Evolutionary conservation across 2,113 vertebrate genomes (phyloP).

Genomic region (Chinchilla lanigera): DNA sequence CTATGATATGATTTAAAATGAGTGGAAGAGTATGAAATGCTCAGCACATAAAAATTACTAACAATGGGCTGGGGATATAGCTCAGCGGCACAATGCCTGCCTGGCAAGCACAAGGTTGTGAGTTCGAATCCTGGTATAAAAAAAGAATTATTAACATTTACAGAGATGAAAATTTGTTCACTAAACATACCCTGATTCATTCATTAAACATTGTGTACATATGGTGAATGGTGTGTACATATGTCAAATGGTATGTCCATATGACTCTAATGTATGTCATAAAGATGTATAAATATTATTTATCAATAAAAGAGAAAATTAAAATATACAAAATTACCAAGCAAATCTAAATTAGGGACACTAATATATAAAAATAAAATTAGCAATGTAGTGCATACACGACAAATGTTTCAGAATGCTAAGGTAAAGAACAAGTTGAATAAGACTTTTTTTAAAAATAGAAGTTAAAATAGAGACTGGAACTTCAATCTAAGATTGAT

Average conservation of each 20-base stretch:
- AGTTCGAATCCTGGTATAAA: too few species aligned
- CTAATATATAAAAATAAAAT: slow-evolving; percentile 38
- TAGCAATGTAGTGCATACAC: neutral
- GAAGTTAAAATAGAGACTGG: neutral
- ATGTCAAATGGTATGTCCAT: neutral
- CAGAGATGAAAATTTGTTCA: neutral
- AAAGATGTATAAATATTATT: neutral
- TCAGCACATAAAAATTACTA: neutral
- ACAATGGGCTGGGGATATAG: too few species aligned
- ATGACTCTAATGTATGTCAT: neutral
- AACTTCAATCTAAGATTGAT: neutral
- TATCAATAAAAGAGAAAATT: neutral
- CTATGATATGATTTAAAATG: neutral
- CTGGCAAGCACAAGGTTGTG: too few species aligned
- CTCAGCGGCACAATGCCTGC: too few species aligned
- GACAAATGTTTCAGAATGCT: neutral
- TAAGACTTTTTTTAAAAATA: neutral
- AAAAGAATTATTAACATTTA: neutral
- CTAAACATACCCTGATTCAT: neutral
- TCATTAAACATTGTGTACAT: neutral
- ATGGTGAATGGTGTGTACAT: too few species aligned
- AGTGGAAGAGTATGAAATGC: neutral
- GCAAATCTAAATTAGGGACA: neutral
- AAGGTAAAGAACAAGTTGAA: neutral
- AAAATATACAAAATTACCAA: neutral